Percentiles rank a stretch among this genome's conserved stretches.
Evolutionary conservation across 2,888 invertebrate species (phyloP).

Genomic region (Adela reaumurella): DNA sequence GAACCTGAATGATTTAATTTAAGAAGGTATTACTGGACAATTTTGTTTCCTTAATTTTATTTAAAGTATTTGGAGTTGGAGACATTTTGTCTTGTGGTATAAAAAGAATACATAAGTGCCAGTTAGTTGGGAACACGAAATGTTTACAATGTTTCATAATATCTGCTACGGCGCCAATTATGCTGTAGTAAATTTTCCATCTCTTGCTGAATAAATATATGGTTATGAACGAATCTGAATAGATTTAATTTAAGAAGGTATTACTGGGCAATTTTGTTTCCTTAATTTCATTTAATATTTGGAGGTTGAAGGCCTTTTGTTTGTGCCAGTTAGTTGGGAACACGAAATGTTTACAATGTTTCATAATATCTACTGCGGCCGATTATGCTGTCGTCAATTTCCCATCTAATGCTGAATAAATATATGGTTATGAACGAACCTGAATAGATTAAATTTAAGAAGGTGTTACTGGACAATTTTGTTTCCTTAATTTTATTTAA

Average conservation of each 20-base stretch:
- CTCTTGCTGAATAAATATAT: slow-evolving; percentile 50
- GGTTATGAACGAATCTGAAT: slow-evolving; percentile 48
- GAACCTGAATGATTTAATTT: slow-evolving; percentile 29
- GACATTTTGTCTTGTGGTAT: too few species aligned
- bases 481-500: neutral
- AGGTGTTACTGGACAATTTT: neutral
- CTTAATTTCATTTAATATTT: neutral
- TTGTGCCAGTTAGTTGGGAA: too few species aligned
- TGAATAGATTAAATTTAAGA: slow-evolving; percentile 15
- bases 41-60: too few species aligned
- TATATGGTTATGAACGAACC: slow-evolving; percentile 53
- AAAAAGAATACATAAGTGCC: too few species aligned
- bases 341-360: too few species aligned
- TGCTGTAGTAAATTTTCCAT: slow-evolving; percentile 47
- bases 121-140: too few species aligned
- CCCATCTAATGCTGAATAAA: slow-evolving; percentile 47
- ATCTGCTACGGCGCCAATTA: slow-evolving; percentile 49
- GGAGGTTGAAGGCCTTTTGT: too few species aligned
- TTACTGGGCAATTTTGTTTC: neutral
- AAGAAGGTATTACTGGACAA: neutral
- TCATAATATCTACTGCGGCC: slow-evolving; percentile 50
- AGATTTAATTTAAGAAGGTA: neutral
- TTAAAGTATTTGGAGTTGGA: neutral
- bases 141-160: too few species aligned
- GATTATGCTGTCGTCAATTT: slow-evolving; percentile 47